Percentiles rank a stretch among this genome's conserved stretches.
phyloP scores from a whole-genome alignment of 2,113 vertebrate species.

The Trinectes maculatus region DNA sequence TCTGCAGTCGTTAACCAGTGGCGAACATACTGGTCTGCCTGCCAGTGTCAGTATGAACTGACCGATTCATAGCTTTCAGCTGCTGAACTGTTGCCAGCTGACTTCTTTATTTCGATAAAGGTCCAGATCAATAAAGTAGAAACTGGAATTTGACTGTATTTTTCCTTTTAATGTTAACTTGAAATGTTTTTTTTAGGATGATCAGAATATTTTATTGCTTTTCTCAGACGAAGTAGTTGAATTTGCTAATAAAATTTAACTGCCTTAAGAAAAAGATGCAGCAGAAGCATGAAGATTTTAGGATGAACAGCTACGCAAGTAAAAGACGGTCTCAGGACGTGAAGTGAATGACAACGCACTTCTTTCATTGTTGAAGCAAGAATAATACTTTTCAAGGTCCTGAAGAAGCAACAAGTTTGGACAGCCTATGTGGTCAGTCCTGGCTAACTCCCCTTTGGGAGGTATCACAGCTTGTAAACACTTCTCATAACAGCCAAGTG shows the following conservation, averaged over 20 bases:
- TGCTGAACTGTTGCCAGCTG: constrained; percentile 12
- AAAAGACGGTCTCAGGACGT: no score
- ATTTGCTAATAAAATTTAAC: neutral
- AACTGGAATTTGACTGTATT: constrained; percentile 5
- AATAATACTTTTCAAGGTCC: no score
- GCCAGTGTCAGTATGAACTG: constrained; percentile 9
- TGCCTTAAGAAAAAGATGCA: neutral
- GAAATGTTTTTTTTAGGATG: neutral
- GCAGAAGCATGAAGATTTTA: neutral
- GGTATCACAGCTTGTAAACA: no score
- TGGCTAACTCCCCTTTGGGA: no score
- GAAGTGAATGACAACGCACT: no score
- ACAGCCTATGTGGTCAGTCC: no score
- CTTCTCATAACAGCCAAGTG: no score
- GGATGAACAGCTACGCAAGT: neutral
- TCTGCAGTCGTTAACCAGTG: constrained; percentile 22
- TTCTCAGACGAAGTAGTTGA: neutral
- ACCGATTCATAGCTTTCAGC: constrained; percentile 20
- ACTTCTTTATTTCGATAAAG: neutral
- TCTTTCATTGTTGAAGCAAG: neutral
- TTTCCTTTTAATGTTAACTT: constrained; percentile 11
- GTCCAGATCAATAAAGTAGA: constrained; percentile 26
- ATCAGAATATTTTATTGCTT: neutral
- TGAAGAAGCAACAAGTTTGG: no score
- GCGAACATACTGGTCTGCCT: neutral